These are phyloP conservation scores for Noctua janthe DNA, from an alignment of 2,888 invertebrate genomes.

Conservation along the genomic window DNA sequence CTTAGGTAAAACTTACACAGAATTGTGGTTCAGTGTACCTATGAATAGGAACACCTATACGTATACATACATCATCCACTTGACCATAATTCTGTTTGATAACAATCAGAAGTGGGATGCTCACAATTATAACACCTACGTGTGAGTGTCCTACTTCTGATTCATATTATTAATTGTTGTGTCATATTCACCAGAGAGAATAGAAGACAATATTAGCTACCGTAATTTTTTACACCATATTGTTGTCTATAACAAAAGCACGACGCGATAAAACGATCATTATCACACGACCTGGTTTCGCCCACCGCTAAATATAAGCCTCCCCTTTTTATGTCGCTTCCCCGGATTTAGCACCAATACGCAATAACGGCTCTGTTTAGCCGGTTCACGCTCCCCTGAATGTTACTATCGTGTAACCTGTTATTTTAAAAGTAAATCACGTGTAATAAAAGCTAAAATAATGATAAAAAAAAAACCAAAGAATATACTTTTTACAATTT, in stretches of 20 bases:
- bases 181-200: not conserved
- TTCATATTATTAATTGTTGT: not conserved
- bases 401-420: conserved; percentile 22
- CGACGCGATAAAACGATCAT: conserved; percentile 40
- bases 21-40: not conserved
- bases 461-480: not conserved
- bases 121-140: not conserved
- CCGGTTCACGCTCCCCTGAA: conserved; percentile 26
- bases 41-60: not conserved
- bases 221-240: conserved; percentile 9
- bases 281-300: conserved; percentile 53
- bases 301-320: conserved; percentile 51
- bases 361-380: conserved; percentile 43
- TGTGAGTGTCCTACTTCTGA: not conserved
- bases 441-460: not conserved
- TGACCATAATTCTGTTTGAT: not conserved
- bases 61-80: not conserved
- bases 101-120: not conserved
- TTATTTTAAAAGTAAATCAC: conserved; percentile 37
- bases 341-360: conserved; percentile 47
- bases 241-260: conserved; percentile 22
- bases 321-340: conserved; percentile 49
- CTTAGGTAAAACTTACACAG: not conserved
- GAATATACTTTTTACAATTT: not conserved
- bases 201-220: not conserved